Percentiles rank a stretch among this genome's conserved stretches.
Conservation (phyloP, 2,888 invertebrate genomes). For the Phasia obesa region DNA sequence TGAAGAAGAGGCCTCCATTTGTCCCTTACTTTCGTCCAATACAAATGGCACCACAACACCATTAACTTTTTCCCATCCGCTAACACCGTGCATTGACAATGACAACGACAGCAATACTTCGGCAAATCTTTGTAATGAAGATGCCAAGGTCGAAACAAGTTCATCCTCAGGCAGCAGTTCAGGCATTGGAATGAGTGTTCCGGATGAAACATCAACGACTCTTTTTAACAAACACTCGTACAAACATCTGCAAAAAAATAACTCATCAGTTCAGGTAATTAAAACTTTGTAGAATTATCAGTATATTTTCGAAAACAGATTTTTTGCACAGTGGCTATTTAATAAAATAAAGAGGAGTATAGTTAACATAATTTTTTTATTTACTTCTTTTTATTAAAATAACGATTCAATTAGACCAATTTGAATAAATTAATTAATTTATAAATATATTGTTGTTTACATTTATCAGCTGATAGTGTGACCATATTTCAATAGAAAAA, state of each 20-base stretch:
- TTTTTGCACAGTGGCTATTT: neutral
- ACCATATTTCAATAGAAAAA: too few relatives aligned
- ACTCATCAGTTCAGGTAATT: slow-evolving; percentile 76
- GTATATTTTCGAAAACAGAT: neutral
- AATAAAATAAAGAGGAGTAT: too few relatives aligned
- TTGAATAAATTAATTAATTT: too few relatives aligned
- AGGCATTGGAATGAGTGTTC: slow-evolving; percentile 80
- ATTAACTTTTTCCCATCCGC: slow-evolving; percentile 85
- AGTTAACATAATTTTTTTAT: too few relatives aligned
- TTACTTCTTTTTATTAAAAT: too few relatives aligned
- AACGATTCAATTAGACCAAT: too few relatives aligned
- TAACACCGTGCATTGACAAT: slow-evolving; percentile 84
- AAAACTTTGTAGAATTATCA: neutral
- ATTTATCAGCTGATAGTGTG: too few relatives aligned
- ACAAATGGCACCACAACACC: slow-evolving; percentile 84
- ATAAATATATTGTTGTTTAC: too few relatives aligned
- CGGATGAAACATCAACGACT: slow-evolving; percentile 76
- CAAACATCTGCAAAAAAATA: slow-evolving; percentile 80
- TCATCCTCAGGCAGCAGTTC: slow-evolving; percentile 81
- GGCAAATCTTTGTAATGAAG: slow-evolving; percentile 77
- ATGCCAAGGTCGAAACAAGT: slow-evolving; percentile 78
- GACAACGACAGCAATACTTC: slow-evolving; percentile 82
- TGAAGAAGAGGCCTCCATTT: slow-evolving; percentile 87
- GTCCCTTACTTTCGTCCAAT: slow-evolving; percentile 85
- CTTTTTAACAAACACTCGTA: slow-evolving; percentile 79